Base-by-base conservation (phyloP, 37 sponge, comb jelly and placozoan genomes). In the Amphimedon queenslandica region DNA sequence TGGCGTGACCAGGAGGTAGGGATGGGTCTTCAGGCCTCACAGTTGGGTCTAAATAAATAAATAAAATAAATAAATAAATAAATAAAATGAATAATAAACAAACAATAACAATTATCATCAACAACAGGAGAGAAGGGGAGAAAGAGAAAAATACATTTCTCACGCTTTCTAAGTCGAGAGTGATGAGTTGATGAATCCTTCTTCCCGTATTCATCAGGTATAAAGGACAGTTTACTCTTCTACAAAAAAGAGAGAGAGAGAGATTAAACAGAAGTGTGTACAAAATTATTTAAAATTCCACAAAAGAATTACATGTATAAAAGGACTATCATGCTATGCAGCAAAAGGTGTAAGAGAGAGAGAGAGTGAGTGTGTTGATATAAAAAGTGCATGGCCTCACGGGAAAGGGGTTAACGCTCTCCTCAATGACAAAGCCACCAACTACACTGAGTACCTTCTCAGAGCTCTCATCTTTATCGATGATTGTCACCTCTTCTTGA, bases 161-260 rank as follows among this genome's bases (percentile, higher is more conserved):
- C 53, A 47, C 13, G 13, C 53, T 47, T 47, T 47, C 13, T 47
- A 47, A 13, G 13, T 11, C 61, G 21, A n/a, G 61, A 16, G 16
- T 5, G 61, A n/a, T 25, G 61, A 6, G 61, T 5, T 29, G 70
- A 25, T 25, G 74, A 33, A n/a, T 72, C 47, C 68, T 72, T 64
- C 42, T 82, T 88, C 1, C 89, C 89, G 28, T 83, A 88, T 1
- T 82, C 89, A 20, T 88, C 89, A 27, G 89, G 89, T 0, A 88
- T 76, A 82, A 88, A 88, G 0, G 83, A 79, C 18, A 80, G 84
- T 23, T 63, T 73, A 6, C 77, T 69, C 64, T 88, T 82, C 79
- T 88, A 72, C 41, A 55, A 32, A 24, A 29, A 18, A 47, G n/a
- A n/a, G n/a, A n/a, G n/a, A n/a, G n/a, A n/a, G n/a, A n/a, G n/a